These are phyloP conservation scores for Acanthosepion esculentum DNA, from an alignment of 2,888 invertebrate species.

Conservation along the genomic window DNA sequence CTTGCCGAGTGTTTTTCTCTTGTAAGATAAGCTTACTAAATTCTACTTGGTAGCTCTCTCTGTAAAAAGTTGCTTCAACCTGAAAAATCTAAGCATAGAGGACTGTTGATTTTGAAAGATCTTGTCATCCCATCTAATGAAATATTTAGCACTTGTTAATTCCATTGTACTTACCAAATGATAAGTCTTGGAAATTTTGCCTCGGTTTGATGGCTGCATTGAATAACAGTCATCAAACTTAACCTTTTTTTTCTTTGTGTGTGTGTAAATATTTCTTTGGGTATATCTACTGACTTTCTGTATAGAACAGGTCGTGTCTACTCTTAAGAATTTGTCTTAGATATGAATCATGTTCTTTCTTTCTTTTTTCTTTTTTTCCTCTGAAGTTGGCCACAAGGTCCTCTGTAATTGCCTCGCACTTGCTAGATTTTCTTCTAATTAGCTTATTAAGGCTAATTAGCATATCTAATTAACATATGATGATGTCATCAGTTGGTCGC, in stretches of 20 bases:
- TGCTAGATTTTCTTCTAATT: neutral
- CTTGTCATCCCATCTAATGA: no score
- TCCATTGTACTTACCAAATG: no score
- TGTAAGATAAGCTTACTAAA: no score
- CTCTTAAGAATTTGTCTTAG: neutral
- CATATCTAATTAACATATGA: conserved; percentile 33
- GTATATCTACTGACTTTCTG: neutral
- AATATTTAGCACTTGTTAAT: no score
- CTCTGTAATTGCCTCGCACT: neutral
- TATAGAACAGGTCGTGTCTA: neutral
- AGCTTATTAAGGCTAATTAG: conserved; percentile 15
- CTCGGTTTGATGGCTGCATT: no score
- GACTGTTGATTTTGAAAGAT: no score
- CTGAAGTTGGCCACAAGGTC: neutral
- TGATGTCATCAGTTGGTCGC: conserved; percentile 17
- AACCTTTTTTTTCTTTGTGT: neutral
- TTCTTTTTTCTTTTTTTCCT: neutral
- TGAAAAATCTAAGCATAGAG: no score
- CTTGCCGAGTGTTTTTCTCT: no score
- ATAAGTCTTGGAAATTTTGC: no score
- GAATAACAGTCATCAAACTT: no score
- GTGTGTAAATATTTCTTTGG: neutral
- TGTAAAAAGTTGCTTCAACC: no score
- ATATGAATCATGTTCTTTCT: neutral
- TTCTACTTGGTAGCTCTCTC: no score